These are phyloP conservation scores for Mantis religiosa DNA, from an alignment of 2,888 invertebrate genomes.

Conservation along the genomic window DNA sequence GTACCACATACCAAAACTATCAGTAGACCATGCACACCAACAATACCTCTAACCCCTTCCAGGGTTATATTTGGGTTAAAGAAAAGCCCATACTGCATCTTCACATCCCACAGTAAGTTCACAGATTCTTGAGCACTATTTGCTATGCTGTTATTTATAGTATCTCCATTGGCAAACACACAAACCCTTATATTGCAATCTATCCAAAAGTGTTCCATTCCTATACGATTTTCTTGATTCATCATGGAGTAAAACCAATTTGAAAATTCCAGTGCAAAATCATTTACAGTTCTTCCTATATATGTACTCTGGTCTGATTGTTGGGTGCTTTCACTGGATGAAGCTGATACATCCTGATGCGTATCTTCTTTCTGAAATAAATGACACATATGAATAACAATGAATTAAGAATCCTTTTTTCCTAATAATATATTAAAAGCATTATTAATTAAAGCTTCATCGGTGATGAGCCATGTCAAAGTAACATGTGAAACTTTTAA, in stretches of 20 bases:
- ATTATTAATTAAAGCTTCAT: too few species aligned
- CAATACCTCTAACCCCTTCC: conserved; percentile 55
- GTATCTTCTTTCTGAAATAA: neutral
- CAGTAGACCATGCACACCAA: conserved; percentile 59
- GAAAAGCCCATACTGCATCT: conserved; percentile 46
- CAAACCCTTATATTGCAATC: conserved; percentile 47
- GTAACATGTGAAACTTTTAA: too few species aligned
- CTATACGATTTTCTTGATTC: conserved; percentile 43
- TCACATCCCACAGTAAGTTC: conserved; percentile 42
- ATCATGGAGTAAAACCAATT: conserved; percentile 55
- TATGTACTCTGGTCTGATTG: neutral
- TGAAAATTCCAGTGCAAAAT: conserved; percentile 53
- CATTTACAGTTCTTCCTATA: conserved; percentile 33
- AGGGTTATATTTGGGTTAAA: conserved; percentile 58
- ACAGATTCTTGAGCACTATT: conserved; percentile 42
- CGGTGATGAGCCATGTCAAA: too few species aligned
- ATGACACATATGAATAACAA: neutral
- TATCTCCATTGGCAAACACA: conserved; percentile 35
- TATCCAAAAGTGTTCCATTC: conserved; percentile 52
- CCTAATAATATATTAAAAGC: too few species aligned
- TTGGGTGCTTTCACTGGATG: neutral
- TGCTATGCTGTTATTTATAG: conserved; percentile 37
- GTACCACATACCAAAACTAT: conserved; percentile 60
- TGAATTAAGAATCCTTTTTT: too few species aligned
- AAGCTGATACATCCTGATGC: too few species aligned